A percentile compares a stretch with the other conserved stretches of the same genome.
Evolutionary conservation across 92 coral and sea anemone genomes (phyloP).

Genomic region (Phymanthus crucifer): DNA sequence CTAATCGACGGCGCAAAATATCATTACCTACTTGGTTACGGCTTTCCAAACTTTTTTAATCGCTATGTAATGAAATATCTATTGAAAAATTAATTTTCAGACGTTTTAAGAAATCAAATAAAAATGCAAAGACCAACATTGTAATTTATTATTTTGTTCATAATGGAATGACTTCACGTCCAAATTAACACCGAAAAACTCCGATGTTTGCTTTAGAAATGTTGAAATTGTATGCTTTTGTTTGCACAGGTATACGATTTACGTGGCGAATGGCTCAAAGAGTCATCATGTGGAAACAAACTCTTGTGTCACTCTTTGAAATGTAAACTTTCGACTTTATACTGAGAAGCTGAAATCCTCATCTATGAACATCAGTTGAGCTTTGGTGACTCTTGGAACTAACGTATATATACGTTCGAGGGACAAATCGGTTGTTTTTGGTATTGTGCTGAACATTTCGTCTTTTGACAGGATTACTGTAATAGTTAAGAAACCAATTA

Average conservation of each 20-base stretch:
- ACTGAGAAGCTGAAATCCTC: neutral
- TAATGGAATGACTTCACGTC: neutral
- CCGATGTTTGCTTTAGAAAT: neutral
- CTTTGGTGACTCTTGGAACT: too few relatives aligned
- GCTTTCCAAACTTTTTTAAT: too few relatives aligned
- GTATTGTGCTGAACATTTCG: too few relatives aligned
- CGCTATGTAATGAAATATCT: too few relatives aligned
- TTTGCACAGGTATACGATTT: neutral
- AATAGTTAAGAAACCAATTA: too few relatives aligned
- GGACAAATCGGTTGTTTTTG: too few relatives aligned
- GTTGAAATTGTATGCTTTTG: neutral
- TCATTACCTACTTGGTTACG: too few relatives aligned
- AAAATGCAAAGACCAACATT: neutral
- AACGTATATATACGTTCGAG: too few relatives aligned
- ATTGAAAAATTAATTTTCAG: neutral
- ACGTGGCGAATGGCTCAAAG: neutral
- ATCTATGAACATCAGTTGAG: too few relatives aligned
- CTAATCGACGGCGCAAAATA: too few relatives aligned
- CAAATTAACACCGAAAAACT: neutral
- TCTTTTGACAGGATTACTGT: too few relatives aligned
- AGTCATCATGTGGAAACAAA: neutral
- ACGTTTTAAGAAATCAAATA: neutral
- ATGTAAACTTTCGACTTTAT: neutral
- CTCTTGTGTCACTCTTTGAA: neutral
- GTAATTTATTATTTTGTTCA: too few relatives aligned